These are phyloP conservation scores for Xenops minutus DNA, from an alignment of 2,797 vertebrate genomes.

Conservation along the genomic window DNA sequence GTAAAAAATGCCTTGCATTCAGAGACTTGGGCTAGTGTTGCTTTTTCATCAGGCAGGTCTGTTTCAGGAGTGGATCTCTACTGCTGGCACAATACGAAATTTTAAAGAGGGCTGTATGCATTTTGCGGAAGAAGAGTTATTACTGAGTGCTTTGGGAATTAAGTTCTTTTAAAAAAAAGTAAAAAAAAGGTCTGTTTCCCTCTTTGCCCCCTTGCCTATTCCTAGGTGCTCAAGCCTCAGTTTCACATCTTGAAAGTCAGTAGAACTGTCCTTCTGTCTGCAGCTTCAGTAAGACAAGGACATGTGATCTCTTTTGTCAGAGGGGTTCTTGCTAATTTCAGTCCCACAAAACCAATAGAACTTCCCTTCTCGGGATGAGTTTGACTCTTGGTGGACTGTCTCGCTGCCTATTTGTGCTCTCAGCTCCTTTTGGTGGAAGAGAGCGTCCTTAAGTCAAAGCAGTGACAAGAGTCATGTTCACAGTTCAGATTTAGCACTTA, in stretches of 20 bases:
- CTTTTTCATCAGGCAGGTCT: neutral
- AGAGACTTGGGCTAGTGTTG: neutral
- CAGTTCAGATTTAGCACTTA: conserved; percentile 90
- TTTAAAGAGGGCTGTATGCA: neutral
- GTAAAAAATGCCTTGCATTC: neutral
- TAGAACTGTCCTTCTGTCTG: neutral
- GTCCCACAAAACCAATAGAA: neutral
- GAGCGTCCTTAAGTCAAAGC: fast-evolving
- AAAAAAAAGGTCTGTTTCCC: neutral
- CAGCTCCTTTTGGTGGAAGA: neutral
- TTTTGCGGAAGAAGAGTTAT: neutral
- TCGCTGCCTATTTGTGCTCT: neutral
- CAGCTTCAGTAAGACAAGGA: neutral
- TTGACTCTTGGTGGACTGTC: neutral
- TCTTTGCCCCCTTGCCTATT: neutral
- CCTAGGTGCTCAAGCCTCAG: neutral
- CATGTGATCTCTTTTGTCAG: neutral
- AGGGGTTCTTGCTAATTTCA: neutral
- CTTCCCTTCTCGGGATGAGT: neutral
- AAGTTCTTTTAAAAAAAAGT: neutral
- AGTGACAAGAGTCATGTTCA: conserved; percentile 7
- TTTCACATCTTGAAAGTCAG: neutral
- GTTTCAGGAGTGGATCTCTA: neutral
- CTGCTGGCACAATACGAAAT: neutral
- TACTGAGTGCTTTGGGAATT: neutral